Evolutionary conservation across 2,797 vertebrate genomes (phyloP), one percentile per base, ranked within the genome.

Genomic region (Mormyrus proboscirostris): DNA sequence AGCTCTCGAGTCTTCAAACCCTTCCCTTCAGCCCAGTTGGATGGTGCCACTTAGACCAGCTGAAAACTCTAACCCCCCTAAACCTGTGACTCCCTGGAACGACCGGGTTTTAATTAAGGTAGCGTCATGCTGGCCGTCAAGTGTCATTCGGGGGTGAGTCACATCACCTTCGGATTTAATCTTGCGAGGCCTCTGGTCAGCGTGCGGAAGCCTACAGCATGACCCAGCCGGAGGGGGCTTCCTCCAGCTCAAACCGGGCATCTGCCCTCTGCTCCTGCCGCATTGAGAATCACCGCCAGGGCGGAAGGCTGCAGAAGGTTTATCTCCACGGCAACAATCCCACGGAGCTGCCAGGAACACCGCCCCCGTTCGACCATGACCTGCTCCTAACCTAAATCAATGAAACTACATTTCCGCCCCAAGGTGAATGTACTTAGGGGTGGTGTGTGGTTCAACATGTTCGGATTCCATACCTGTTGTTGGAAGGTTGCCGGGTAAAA

Each of bases 81-180:
- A 49, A 25, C 19, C 44, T 22, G n/a, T n/a, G 1, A 22, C 79
- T n/a, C 38, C 79, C 79, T 33, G 29, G 29, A 33, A 33, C 29
- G 29, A 33, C n/a, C 2, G 41, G 19, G 44, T 47, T 83, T 83
- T 83, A 83, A 83, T 83, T 50, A 83, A 41, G 14, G 69, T 6
- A 41, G 25, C 69, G 16, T 41, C 5, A 4, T 2, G 6, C 33
- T 16, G 12, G 33, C 33, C 44, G 3, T 4, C 16, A 10, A 25
- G 90, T 65, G 51, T 62, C 84, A 59, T 49, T 79, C n/a, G 79
- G 16, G 55, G 0, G 84, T 90, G 88, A 44, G 87, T 49, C 86
- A 50, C 10, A 86, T 88, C 84, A 69, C 90, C 89, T 92, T 87
- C 89, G 88, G n/a, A 65, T 33, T 79, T 73, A 49, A 88, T 57